Conservation (phyloP, 2,888 invertebrate genomes). For the Amphimallon solstitiale region DNA sequence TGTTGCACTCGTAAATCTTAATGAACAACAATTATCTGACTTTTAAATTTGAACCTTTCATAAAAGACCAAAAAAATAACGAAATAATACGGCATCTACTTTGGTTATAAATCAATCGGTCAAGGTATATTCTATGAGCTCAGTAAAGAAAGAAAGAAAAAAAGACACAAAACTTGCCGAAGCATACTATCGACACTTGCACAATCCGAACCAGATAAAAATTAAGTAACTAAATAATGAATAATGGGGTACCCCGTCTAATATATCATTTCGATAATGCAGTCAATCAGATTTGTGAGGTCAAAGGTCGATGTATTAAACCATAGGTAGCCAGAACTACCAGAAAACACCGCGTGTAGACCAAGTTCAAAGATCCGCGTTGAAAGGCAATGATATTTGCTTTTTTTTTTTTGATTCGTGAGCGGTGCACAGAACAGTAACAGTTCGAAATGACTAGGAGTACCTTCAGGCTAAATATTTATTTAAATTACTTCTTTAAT, state of each 20-base stretch:
- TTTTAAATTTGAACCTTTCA: too few species aligned
- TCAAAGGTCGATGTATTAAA: conserved; percentile 37
- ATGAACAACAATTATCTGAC: background rate
- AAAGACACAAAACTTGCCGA: background rate
- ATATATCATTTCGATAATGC: conserved; percentile 36
- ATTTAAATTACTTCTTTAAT: conserved; percentile 21
- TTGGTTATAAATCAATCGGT: background rate
- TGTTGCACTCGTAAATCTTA: too few species aligned
- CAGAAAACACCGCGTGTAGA: background rate
- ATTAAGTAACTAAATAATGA: conserved; percentile 36
- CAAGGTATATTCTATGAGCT: too few species aligned
- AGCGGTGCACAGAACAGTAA: background rate
- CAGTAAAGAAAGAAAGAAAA: too few species aligned
- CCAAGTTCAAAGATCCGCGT: conserved; percentile 22
- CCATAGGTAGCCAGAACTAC: conserved; percentile 34
- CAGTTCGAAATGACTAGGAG: background rate
- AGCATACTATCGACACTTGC: conserved; percentile 22
- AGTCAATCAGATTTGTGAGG: conserved; percentile 37
- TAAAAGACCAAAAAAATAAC: background rate
- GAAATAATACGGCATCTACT: background rate
- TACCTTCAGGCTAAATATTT: conserved; percentile 14
- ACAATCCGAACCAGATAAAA: conserved; percentile 15
- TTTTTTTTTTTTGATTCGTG: background rate
- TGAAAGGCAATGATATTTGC: conserved; percentile 26
- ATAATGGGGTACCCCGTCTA: conserved; percentile 28